Conservation (phyloP, 2,113 vertebrate species). For the Dipodomys spectabilis region DNA sequence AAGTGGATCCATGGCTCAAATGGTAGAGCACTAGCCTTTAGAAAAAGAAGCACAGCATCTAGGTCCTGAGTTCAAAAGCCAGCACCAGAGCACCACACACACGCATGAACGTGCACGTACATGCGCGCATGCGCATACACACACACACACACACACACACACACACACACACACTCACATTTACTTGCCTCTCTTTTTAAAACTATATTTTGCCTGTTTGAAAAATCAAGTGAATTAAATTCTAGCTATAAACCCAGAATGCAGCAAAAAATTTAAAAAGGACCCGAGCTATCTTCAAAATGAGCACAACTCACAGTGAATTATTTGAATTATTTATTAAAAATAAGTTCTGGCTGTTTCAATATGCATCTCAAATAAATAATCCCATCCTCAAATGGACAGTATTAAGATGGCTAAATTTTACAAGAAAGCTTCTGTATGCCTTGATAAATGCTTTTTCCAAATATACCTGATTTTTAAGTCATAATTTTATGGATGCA, state of each 20-base stretch:
- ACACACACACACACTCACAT: no score
- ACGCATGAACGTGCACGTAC: no score
- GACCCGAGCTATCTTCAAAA: not conserved
- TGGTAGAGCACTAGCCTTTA: no score
- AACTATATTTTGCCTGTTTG: not conserved
- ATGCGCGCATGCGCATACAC: no score
- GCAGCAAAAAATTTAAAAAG: not conserved
- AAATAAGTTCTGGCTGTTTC: not conserved
- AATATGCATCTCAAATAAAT: not conserved
- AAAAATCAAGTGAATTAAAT: not conserved
- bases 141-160: no score
- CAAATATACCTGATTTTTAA: conserved; percentile 1
- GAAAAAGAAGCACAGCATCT: no score
- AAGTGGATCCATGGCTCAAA: no score
- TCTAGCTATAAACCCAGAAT: not conserved
- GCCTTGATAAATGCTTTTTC: conserved; percentile 3
- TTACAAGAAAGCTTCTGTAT: not conserved
- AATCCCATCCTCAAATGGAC: not conserved
- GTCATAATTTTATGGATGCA: conserved; percentile 16
- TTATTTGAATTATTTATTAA: conserved; percentile 26
- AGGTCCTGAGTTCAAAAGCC: no score
- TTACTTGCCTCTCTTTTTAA: not conserved
- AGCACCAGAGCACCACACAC: no score
- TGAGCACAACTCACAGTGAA: not conserved
- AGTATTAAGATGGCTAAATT: not conserved